Evolutionary conservation across 1,140 invertebrate genomes (phyloP), one percentile per base, ranked within the genome.

Genomic region (Diploscapter pachys): DNA sequence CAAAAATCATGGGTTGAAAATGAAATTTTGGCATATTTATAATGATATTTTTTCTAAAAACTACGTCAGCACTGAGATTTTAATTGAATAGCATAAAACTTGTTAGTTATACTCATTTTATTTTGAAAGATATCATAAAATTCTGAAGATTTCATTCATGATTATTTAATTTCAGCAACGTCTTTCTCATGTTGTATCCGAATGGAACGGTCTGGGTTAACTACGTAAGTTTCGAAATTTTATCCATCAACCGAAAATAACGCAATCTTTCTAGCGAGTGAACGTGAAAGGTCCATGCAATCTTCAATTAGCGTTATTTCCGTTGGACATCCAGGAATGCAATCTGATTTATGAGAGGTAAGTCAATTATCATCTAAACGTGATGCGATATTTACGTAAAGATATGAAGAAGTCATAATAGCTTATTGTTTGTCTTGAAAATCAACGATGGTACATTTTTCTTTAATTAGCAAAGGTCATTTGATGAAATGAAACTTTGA

Each of bases 171-270:
- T 82, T 63, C 65, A 83, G 82, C 70, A 83, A 83, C 65, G 77
- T 84, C 51, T 84, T 83, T 57, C 73, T 83, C 6, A 85, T 83
- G 83, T 72, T 83, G 11, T 84, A 84, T 74, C 84, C 79, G 48
- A 84, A 84, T 70, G 83, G 82, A 13, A 83, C 83, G 4, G 81
- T 85, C 62, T 84, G 84, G 83, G 81, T 84, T 4, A 84, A 84
- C 69, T 83, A 83, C 69, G 81, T 83, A 66, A 77, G 79, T 74
- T 59, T 9, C 31, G 13, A 55, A 31, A 53, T 9, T 50, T 2
- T 52, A 4, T 52, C 55, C 48, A 4, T 31, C 8, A 11, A 31
- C 9, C 5, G n/a, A 11, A 9, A 5, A n/a, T 55, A 9, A 13
- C 31, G n/a, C n/a, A 49, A 66, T 61, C 56, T 71, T 78, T 72